These are phyloP conservation scores for Philonicus albiceps DNA, from an alignment of 2,888 invertebrate species.

Conservation along the genomic window DNA sequence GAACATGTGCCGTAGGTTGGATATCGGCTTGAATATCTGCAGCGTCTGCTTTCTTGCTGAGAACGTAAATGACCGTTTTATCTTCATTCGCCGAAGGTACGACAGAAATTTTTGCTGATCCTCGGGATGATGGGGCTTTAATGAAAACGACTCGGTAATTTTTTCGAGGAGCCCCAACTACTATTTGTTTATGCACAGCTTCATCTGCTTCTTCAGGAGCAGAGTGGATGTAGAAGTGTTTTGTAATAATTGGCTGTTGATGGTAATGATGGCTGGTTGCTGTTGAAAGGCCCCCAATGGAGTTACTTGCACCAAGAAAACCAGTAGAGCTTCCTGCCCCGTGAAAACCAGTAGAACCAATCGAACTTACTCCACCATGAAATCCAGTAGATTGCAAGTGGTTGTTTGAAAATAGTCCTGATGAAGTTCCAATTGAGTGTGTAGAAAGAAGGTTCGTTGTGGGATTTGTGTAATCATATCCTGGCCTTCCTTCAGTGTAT, in stretches of 20 bases:
- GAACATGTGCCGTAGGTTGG: constrained; percentile 56
- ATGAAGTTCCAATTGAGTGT: neutral
- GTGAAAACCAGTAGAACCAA: neutral
- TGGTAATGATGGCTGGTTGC: neutral
- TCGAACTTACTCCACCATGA: neutral
- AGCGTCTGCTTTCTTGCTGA: constrained; percentile 60
- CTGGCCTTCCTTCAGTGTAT: neutral
- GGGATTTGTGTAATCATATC: neutral
- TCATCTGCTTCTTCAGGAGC: constrained; percentile 61
- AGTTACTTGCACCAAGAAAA: neutral
- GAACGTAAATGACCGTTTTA: constrained; percentile 63
- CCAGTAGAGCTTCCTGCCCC: neutral
- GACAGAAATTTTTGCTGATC: constrained; percentile 56
- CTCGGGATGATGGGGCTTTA: constrained; percentile 56
- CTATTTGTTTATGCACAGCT: constrained; percentile 40
- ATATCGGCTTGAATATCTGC: constrained; percentile 59
- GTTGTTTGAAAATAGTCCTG: neutral
- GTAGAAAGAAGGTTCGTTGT: neutral
- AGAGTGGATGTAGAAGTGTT: constrained; percentile 62
- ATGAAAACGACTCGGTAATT: constrained; percentile 63
- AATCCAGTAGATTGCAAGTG: neutral
- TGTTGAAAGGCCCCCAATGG: neutral
- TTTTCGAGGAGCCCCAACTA: constrained; percentile 59
- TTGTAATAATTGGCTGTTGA: constrained; percentile 53
- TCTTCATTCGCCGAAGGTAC: constrained; percentile 59